These are phyloP conservation scores for Stenoptilia bipunctidactyla DNA, from an alignment of 2,888 invertebrate species.

Conservation along the genomic window DNA sequence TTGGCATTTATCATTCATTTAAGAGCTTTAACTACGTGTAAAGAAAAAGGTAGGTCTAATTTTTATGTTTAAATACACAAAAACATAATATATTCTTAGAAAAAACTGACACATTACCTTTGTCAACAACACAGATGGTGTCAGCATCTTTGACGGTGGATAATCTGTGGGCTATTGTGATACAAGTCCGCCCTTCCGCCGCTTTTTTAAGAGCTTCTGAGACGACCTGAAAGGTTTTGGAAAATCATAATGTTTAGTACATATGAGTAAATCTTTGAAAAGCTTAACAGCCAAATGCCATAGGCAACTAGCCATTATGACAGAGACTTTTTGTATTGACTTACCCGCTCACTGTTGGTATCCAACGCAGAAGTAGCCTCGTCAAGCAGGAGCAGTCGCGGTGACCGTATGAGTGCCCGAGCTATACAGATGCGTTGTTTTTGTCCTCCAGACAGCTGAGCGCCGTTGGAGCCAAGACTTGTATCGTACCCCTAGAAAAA, in stretches of 20 bases:
- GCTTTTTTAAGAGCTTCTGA: constrained; percentile 88
- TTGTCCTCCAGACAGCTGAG: constrained; percentile 79
- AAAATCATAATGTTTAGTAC: neutral
- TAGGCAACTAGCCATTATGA: too few relatives aligned
- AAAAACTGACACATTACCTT: too few relatives aligned
- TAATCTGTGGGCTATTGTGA: constrained; percentile 89
- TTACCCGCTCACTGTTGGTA: constrained; percentile 77
- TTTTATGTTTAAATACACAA: too few relatives aligned
- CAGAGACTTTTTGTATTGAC: neutral
- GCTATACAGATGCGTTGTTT: constrained; percentile 83
- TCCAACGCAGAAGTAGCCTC: constrained; percentile 79
- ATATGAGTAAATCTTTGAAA: neutral
- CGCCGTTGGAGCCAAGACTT: constrained; percentile 76
- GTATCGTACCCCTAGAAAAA: constrained; percentile 75
- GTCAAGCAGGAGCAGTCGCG: constrained; percentile 75
- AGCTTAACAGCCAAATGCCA: too few relatives aligned
- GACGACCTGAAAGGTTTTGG: constrained; percentile 67
- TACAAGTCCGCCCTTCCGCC: constrained; percentile 83
- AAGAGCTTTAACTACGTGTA: too few relatives aligned
- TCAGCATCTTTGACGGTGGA: constrained; percentile 87
- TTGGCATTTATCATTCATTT: too few relatives aligned
- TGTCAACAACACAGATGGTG: constrained; percentile 85
- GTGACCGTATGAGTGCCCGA: constrained; percentile 76
- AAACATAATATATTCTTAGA: too few relatives aligned
- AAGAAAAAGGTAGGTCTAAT: too few relatives aligned